These are phyloP conservation scores for Indicator maculatus DNA, from an alignment of 2,113 vertebrate genomes.

Conservation along the genomic window DNA sequence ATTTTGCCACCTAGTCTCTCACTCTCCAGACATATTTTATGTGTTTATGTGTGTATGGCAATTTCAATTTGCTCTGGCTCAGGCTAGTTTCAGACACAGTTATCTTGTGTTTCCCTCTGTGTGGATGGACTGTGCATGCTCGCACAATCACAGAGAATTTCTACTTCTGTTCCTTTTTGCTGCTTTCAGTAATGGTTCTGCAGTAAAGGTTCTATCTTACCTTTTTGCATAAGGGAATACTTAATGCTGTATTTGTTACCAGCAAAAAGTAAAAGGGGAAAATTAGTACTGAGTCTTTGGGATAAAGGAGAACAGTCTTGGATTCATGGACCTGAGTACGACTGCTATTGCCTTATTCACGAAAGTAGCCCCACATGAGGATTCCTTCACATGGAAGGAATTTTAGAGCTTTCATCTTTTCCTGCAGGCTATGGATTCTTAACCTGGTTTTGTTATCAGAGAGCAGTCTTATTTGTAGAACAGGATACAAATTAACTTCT, in stretches of 20 bases:
- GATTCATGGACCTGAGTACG: background rate
- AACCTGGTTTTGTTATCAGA: background rate
- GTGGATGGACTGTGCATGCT: background rate
- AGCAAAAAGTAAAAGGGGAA: background rate
- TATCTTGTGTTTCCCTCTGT: background rate
- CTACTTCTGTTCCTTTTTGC: background rate
- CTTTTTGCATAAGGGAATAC: background rate
- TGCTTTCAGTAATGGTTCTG: background rate
- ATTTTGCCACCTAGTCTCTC: background rate
- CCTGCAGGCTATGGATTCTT: background rate
- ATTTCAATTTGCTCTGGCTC: background rate
- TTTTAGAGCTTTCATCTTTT: background rate
- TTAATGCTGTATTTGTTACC: background rate
- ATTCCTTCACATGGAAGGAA: background rate
- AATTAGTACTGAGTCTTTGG: background rate
- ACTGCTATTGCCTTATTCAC: background rate
- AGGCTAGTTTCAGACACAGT: background rate
- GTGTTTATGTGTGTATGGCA: background rate
- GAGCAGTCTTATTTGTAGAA: background rate
- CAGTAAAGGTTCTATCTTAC: background rate
- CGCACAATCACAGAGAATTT: background rate
- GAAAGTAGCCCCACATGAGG: background rate
- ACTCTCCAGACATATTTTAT: background rate
- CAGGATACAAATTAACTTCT: background rate
- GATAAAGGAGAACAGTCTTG: background rate